Conservation (phyloP, 2,797 vertebrate species). For the Okamejei kenojei region DNA sequence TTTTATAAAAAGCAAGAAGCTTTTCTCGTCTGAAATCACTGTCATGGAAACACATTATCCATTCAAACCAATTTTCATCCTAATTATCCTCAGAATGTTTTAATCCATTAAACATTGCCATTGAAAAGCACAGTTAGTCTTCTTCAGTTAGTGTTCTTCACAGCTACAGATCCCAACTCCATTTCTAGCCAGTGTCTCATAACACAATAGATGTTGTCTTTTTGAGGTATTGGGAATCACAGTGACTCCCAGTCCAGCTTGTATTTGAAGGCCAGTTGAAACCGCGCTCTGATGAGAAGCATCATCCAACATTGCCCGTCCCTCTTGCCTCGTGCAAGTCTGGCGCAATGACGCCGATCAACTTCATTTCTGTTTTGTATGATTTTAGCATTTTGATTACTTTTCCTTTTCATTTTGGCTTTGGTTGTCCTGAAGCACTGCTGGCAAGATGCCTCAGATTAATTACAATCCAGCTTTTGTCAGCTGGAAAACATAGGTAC, state of each 20-base stretch:
- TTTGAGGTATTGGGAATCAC: neutral
- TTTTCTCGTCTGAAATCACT: neutral
- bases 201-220: neutral
- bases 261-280: neutral
- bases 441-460: neutral
- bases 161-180: neutral
- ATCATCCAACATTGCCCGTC: neutral
- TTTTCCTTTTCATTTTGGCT: neutral
- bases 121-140: neutral
- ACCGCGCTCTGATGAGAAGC: neutral
- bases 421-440: neutral
- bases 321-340: neutral
- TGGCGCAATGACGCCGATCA: neutral
- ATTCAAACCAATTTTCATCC: neutral
- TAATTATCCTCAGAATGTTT: neutral
- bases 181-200: neutral
- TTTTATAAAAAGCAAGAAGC: neutral
- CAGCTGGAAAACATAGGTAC: neutral
- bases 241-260: neutral
- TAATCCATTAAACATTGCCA: neutral
- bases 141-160: neutral
- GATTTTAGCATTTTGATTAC: neutral
- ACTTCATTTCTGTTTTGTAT: neutral
- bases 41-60: neutral
- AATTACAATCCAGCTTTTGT: neutral